These are phyloP conservation scores for Campoplex capitator DNA, from an alignment of 2,888 invertebrate genomes.

Conservation along the genomic window DNA sequence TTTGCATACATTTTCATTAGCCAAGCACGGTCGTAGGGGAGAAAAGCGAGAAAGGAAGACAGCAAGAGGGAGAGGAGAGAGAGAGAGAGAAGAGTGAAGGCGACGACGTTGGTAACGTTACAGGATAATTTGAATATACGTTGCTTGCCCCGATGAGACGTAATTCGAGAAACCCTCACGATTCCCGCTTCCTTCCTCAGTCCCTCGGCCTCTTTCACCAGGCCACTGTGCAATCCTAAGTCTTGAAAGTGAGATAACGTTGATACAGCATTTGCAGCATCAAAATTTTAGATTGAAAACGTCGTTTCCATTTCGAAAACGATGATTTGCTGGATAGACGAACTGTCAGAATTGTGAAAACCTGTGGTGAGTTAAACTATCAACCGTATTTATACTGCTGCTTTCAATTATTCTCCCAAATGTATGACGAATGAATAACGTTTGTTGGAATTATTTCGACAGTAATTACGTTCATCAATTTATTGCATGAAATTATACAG, in stretches of 20 bases:
- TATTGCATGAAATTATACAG: neutral
- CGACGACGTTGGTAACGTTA: constrained; percentile 48
- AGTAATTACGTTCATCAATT: neutral
- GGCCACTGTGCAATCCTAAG: neutral
- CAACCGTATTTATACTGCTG: too few species aligned
- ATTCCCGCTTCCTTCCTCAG: constrained; percentile 52
- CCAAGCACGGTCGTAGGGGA: constrained; percentile 37
- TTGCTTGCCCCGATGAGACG: constrained; percentile 80
- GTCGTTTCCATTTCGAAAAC: neutral
- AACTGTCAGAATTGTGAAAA: neutral
- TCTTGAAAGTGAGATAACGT: neutral
- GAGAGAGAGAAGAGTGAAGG: neutral
- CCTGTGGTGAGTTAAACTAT: neutral
- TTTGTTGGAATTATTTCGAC: neutral
- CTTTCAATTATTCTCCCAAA: too few species aligned
- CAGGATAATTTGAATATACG: constrained; percentile 82
- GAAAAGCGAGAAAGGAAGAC: constrained; percentile 12
- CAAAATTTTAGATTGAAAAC: neutral
- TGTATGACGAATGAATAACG: too few species aligned
- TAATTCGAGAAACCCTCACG: constrained; percentile 78
- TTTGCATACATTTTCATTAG: constrained; percentile 83
- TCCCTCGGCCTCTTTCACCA: neutral
- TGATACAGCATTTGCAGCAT: constrained; percentile 1
- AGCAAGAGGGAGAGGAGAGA: neutral
- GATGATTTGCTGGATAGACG: neutral